Conservation (phyloP, 2,113 vertebrate species). For the Glareola pratincola region DNA sequence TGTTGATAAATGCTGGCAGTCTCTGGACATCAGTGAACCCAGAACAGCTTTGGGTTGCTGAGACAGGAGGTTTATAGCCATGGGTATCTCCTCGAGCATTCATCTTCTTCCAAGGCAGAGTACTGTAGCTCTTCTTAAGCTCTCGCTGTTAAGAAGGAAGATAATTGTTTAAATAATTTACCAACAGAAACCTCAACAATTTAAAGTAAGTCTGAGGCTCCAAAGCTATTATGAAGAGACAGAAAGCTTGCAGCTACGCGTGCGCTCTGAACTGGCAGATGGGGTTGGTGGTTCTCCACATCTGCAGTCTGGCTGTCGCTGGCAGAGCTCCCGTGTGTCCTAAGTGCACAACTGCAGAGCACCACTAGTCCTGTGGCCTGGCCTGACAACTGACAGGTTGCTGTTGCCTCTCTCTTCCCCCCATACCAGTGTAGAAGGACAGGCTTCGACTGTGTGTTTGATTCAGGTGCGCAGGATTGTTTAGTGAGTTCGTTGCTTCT, state of each 20-base stretch:
- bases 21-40: background rate
- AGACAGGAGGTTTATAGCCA: background rate
- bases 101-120: background rate
- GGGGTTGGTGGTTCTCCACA: background rate
- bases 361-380: background rate
- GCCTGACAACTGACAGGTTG: background rate
- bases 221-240: background rate
- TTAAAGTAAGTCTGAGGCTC: background rate
- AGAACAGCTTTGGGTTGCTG: background rate
- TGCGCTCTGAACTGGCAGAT: background rate
- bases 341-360: background rate
- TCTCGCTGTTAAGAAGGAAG: background rate
- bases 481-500: background rate
- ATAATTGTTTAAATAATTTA: background rate
- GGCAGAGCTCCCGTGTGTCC: background rate
- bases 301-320: background rate
- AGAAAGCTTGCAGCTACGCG: rapidly evolving
- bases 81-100: background rate
- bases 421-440: background rate
- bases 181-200: background rate
- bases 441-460: background rate
- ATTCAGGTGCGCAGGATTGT: background rate
- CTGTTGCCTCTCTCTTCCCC: background rate
- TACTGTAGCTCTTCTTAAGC: background rate
- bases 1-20: background rate